Conservation (phyloP, 2,113 vertebrate species). For the Caracal caracal region DNA sequence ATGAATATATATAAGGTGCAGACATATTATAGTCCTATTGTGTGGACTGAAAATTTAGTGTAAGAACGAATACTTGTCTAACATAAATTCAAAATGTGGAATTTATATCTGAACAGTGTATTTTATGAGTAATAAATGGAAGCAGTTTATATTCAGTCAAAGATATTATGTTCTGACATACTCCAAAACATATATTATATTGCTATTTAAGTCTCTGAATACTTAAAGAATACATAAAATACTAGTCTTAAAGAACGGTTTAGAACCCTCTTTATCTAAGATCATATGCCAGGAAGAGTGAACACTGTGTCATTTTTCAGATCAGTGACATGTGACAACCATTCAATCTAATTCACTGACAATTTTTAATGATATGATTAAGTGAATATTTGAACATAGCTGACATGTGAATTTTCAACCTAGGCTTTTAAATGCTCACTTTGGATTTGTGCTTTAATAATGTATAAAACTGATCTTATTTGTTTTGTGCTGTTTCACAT, state of each 20-base stretch:
- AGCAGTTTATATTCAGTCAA: constrained; percentile 5
- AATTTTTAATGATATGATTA: constrained; percentile 57
- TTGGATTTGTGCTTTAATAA: constrained; percentile 51
- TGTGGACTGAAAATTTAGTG: not conserved
- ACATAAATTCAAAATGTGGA: constrained; percentile 12
- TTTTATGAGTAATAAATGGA: constrained; percentile 40
- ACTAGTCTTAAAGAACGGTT: constrained; percentile 20
- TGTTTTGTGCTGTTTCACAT: not conserved
- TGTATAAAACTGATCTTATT: not conserved
- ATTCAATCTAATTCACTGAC: constrained; percentile 51
- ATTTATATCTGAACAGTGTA: not conserved
- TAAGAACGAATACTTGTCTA: constrained; percentile 38
- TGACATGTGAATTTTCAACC: constrained; percentile 56
- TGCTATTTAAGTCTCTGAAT: constrained; percentile 34
- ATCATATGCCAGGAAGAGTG: not conserved
- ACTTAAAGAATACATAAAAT: constrained; percentile 56
- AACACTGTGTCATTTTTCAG: constrained; percentile 42
- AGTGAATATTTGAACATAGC: constrained; percentile 42
- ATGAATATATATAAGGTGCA: not conserved
- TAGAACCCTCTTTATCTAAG: constrained; percentile 35
- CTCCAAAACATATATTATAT: constrained; percentile 28
- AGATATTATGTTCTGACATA: constrained; percentile 7
- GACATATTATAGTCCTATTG: not conserved
- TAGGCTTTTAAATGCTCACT: not conserved
- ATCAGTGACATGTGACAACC: constrained; percentile 60